Base-by-base conservation (phyloP, 2,113 vertebrate genomes). In the Carassius gibelio region DNA sequence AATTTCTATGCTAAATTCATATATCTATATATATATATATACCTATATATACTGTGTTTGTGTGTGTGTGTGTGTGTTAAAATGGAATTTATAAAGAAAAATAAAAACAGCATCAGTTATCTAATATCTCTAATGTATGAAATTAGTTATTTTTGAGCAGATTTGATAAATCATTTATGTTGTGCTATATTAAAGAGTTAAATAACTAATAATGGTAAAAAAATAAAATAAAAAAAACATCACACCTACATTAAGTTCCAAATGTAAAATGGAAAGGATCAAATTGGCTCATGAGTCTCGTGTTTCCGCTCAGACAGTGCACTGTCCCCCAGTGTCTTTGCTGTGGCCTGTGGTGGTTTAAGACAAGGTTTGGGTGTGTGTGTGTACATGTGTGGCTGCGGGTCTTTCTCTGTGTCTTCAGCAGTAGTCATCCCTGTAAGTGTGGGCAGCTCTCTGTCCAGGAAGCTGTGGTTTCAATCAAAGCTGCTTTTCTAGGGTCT, bases 381-480 rank as follows among this genome's bases (percentile, higher is more conserved):
- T 78, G 91, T 72, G 48, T 77, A 42, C 36, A 55, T 90, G 19
- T 92, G 92, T 81, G 91, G 88, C 75, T 78, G n/a, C 17, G 78
- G 55, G 75, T 82, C 8, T 88, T 59, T 64, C 38, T 42, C 19
- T 82, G 69, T 85, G 19, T 61, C 17, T 34, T 42, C 4, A 66
- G 48, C 71, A 50, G 45, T 86, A 30, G 48, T 78, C 78, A 55
- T 68, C 85, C 75, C 42, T 69, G 5, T 86, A 81, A 85, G 85
- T 91, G 90, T 93, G 92, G 88, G 87, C 89, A 89, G 19, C 21
- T 38, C 3, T 77, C 42, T 72, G 82, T 82, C 84, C 87, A 90
- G 91, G 90, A 92, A 91, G 87, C 75, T 92, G 93, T 82, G 92
- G 92, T 89, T 89, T 64, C 74, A 74, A 83, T 83, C 81, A 83